Evolutionary conservation across 2,113 vertebrate species (phyloP).

Genomic region (Python bivittatus): DNA sequence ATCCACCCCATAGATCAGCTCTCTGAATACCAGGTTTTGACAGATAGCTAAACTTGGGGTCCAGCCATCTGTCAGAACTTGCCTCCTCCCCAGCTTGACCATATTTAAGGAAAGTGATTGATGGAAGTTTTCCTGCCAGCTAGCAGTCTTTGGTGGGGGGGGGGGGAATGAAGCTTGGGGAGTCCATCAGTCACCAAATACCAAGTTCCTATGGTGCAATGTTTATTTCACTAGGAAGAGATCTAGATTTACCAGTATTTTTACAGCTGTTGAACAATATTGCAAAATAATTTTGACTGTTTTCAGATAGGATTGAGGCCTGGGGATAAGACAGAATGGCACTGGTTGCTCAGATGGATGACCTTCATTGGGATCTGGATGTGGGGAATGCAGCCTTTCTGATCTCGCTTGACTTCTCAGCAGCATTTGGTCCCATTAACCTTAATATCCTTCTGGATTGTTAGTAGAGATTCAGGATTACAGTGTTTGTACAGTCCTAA

Average conservation of each 20-base stretch:
- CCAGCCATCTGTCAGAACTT: neutral
- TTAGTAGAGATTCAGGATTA: neutral
- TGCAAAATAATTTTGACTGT: too few species aligned
- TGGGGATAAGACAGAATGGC: neutral
- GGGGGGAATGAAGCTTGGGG: neutral
- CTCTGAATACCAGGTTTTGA: neutral
- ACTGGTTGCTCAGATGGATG: neutral
- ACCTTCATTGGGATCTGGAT: neutral
- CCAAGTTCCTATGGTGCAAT: neutral
- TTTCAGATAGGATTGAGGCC: neutral
- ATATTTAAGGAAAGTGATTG: neutral
- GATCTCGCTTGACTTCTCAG: neutral
- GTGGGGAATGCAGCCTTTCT: neutral
- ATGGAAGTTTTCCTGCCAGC: neutral
- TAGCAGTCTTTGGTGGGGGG: neutral
- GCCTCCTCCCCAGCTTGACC: neutral
- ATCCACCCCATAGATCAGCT: neutral
- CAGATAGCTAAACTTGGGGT: neutral
- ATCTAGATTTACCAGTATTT: too few species aligned
- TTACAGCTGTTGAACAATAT: too few species aligned
- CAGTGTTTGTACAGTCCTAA: neutral
- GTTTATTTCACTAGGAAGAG: neutral
- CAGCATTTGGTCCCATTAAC: neutral
- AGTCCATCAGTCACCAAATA: neutral
- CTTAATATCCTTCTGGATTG: neutral